Evolutionary conservation across 2,888 invertebrate genomes (phyloP).

Genomic region (Lithophane socia): DNA sequence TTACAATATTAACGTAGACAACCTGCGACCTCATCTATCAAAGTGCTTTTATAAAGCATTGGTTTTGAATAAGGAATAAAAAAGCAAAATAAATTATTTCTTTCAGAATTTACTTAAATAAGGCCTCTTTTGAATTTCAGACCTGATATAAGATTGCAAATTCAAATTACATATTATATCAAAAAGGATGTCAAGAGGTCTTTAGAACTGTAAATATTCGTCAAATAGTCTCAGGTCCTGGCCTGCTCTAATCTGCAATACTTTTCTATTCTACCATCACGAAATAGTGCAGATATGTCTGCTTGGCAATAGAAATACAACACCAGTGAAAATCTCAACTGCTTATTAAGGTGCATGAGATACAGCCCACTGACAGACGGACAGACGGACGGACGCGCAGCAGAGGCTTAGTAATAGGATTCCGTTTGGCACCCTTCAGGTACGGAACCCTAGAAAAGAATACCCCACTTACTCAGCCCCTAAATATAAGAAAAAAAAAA

Average conservation of each 20-base stretch:
- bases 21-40: slow-evolving; percentile 67
- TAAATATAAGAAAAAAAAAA: no score
- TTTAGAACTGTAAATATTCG: slow-evolving; percentile 3
- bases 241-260: neutral
- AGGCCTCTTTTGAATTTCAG: slow-evolving; percentile 59
- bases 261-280: neutral
- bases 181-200: slow-evolving; percentile 9
- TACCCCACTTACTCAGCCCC: neutral
- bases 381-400: no score
- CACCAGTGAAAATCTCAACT: no score
- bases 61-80: slow-evolving; percentile 62
- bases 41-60: slow-evolving; percentile 64
- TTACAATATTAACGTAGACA: slow-evolving; percentile 63
- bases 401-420: no score
- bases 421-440: no score
- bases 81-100: slow-evolving; percentile 62
- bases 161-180: slow-evolving; percentile 44
- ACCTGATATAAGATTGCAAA: slow-evolving; percentile 51
- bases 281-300: neutral
- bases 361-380: no score
- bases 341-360: no score
- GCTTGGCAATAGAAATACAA: neutral
- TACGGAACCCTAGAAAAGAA: neutral
- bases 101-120: slow-evolving; percentile 56
- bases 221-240: slow-evolving; percentile 6